These are phyloP conservation scores for Eubucco bourcierii DNA, from an alignment of 2,113 vertebrate species.

Conservation along the genomic window DNA sequence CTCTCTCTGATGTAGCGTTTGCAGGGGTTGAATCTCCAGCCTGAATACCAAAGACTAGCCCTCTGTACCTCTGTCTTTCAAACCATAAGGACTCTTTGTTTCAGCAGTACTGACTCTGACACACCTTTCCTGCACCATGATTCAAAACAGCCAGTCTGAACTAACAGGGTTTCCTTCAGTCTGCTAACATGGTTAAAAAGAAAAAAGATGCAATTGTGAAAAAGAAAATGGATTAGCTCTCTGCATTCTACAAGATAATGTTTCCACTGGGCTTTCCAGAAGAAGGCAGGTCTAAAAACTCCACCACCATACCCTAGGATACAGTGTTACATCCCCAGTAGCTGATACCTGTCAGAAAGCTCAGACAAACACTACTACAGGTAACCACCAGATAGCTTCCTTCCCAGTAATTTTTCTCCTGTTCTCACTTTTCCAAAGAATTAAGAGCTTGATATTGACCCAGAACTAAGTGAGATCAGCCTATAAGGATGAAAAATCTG, in stretches of 20 bases:
- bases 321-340: accelerated
- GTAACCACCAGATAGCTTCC: not conserved
- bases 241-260: not conserved
- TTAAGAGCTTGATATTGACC: not conserved
- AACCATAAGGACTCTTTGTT: not conserved
- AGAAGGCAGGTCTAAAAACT: not conserved
- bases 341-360: not conserved
- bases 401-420: not conserved
- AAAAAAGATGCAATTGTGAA: not conserved
- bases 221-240: not conserved
- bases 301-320: not conserved
- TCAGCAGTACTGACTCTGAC: not conserved
- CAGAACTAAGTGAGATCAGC: not conserved
- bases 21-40: not conserved
- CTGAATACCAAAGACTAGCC: not conserved
- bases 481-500: not conserved
- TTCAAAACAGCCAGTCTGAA: not conserved
- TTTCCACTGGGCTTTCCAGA: not conserved
- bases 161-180: not conserved
- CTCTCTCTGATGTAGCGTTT: not conserved
- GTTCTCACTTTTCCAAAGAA: not conserved
- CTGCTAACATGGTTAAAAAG: not conserved
- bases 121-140: too few species aligned
- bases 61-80: not conserved
- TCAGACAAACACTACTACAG: not conserved